Evolutionary conservation across 1,140 invertebrate species (phyloP), one percentile per base, ranked within the genome.

Genomic region (Centruroides sculpturatus): DNA sequence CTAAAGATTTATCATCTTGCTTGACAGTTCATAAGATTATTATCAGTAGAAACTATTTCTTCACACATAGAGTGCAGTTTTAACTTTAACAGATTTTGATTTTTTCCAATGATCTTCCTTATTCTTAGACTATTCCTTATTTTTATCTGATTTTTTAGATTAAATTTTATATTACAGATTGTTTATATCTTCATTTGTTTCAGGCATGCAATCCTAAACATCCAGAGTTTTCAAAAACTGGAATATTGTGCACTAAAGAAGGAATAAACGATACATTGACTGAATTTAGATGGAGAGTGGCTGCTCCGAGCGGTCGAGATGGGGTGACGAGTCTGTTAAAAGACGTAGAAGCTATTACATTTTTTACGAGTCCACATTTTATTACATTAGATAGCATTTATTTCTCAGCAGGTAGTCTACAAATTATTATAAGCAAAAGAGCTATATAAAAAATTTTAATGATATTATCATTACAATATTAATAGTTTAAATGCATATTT

Each of bases 321-420:
- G 72, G 71, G 35, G 67, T 72, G 3, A 70, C 69, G 3, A 69
- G 64, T 57, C 64, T 68, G 13, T 59, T 76, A 10, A 60, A 67
- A 47, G 69, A 74, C 60, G 66, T 76, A 3, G 69, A 71, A 50
- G 69, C 72, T 7, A 69, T 67, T 35, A 72, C 74, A 12, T 75
- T 73, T 60, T 75, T 76, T 56, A 68, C 74, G 4, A 66, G 66
- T n/a, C 71, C 73, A 9, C 67, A 70, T 48, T 57, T 53, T 9
- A 71, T 73, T 50, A 70, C 71, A 0, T 67, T 76, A 6, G 75
- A 76, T 64, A 75, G 74, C 58, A 73, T 76, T 34, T 76, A 76
- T 59, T 76, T 75, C 60, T 60, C 67, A 47, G 64, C 69, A 66
- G 75, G 75, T 75, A 59, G 8, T 8, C 8, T 41, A 41, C 8